A percentile compares a stretch with the other conserved stretches of the same genome.
These are phyloP conservation scores for Galendromus occidentalis DNA, from an alignment of 1,140 invertebrate genomes.

Conservation along the genomic window DNA sequence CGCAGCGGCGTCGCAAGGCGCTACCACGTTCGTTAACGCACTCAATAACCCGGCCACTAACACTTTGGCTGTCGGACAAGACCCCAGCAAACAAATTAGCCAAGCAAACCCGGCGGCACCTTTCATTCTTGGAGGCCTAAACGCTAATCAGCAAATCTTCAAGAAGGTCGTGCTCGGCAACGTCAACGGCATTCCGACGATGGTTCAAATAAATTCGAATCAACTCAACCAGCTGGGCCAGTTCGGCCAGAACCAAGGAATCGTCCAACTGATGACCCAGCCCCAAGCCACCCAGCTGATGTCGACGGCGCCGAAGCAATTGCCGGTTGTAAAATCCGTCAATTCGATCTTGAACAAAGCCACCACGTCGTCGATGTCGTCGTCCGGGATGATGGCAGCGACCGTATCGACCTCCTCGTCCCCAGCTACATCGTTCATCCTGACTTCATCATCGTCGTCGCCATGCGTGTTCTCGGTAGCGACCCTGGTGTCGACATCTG, in stretches of 20 bases:
- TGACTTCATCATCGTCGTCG: background rate
- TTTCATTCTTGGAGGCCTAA: background rate
- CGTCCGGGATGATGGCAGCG: no score
- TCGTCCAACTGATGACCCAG: background rate
- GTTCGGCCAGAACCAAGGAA: background rate
- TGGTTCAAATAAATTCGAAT: background rate
- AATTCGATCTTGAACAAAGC: background rate
- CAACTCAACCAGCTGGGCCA: background rate
- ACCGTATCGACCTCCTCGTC: no score
- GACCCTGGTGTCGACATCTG: background rate
- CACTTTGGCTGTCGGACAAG: no score
- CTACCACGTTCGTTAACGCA: background rate
- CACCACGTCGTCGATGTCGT: background rate
- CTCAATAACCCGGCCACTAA: background rate
- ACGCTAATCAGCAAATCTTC: background rate
- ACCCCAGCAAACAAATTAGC: no score
- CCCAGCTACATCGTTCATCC: background rate
- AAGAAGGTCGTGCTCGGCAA: slow-evolving; percentile 6
- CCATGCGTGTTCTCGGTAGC: background rate
- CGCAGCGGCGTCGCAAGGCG: background rate
- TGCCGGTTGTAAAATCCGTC: background rate
- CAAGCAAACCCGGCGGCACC: no score
- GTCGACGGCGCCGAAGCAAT: no score
- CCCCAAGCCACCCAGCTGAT: background rate
- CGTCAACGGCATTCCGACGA: background rate